A percentile compares a stretch with the other conserved stretches of the same genome.
These are phyloP conservation scores for Pseudanteris insignis DNA, from an alignment of 2,888 invertebrate species.

Conservation along the genomic window DNA sequence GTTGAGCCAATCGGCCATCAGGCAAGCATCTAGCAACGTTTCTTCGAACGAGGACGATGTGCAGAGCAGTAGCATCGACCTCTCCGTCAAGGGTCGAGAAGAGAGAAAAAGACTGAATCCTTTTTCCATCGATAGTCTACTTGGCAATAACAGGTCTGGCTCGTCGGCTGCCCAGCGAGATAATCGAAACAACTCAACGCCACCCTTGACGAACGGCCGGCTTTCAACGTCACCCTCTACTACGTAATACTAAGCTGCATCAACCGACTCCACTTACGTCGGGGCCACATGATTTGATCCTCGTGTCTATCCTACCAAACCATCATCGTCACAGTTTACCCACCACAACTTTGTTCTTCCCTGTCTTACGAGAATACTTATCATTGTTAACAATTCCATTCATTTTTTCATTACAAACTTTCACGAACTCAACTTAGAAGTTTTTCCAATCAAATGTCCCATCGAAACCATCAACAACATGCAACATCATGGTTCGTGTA, in stretches of 20 bases:
- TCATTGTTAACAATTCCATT: no score
- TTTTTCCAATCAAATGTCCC: no score
- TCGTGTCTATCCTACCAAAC: conserved; percentile 22
- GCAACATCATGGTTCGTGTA: no score
- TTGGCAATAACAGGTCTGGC: conserved; percentile 65
- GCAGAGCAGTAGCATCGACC: conserved; percentile 64
- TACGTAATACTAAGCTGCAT: conserved; percentile 36
- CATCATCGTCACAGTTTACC: conserved; percentile 6
- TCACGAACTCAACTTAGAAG: no score
- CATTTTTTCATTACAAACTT: no score
- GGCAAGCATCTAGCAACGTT: conserved; percentile 48
- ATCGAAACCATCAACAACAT: no score
- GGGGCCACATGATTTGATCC: conserved; percentile 18
- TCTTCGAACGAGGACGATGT: conserved; percentile 58
- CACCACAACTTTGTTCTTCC: conserved; percentile 8
- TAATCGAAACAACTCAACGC: conserved; percentile 57
- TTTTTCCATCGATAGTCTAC: conserved; percentile 88
- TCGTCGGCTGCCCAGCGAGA: conserved; percentile 49
- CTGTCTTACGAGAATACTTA: no score
- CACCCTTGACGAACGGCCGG: conserved; percentile 56
- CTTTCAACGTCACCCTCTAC: conserved; percentile 56
- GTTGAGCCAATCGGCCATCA: conserved; percentile 48
- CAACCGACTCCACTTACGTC: conserved; percentile 14
- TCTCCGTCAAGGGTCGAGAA: conserved; percentile 68
- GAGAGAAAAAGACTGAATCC: conserved; percentile 79